A percentile compares a stretch with the other conserved stretches of the same genome.
phyloP scores from a whole-genome alignment of 2,797 vertebrate species.

The Peromyscus attwateri region DNA sequence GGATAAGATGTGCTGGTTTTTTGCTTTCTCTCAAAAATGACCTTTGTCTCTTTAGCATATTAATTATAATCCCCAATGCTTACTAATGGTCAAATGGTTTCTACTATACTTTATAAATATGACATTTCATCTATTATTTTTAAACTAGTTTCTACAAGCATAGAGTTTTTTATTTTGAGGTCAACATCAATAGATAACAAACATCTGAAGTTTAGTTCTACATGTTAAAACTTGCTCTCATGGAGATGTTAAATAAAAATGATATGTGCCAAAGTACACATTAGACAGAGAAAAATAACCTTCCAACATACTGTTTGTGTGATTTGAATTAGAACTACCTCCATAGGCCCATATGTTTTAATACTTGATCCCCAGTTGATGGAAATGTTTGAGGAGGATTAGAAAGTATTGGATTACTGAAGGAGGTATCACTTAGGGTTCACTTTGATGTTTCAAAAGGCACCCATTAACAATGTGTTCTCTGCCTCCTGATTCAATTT shows the following conservation, averaged over 20 bases:
- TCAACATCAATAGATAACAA: background rate
- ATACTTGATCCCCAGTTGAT: background rate
- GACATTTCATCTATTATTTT: constrained; percentile 17
- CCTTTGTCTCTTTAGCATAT: background rate
- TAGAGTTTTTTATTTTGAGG: background rate
- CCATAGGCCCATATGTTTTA: background rate
- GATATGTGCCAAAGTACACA: rapidly evolving
- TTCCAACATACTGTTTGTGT: background rate
- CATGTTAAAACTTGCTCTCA: background rate
- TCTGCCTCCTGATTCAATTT: background rate
- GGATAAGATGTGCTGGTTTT: background rate
- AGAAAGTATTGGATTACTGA: background rate
- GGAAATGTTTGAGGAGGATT: background rate
- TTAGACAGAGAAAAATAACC: background rate
- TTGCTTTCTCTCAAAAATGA: background rate
- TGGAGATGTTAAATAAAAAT: background rate
- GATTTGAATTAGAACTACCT: background rate
- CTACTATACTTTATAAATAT: background rate
- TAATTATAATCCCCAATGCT: constrained; percentile 11
- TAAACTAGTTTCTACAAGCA: background rate
- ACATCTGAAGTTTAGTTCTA: background rate
- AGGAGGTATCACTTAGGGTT: background rate
- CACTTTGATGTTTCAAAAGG: background rate
- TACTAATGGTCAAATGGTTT: background rate
- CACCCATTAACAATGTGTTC: background rate